Base-by-base conservation (phyloP, 2,113 vertebrate species). In the Rafetus swinhoei region DNA sequence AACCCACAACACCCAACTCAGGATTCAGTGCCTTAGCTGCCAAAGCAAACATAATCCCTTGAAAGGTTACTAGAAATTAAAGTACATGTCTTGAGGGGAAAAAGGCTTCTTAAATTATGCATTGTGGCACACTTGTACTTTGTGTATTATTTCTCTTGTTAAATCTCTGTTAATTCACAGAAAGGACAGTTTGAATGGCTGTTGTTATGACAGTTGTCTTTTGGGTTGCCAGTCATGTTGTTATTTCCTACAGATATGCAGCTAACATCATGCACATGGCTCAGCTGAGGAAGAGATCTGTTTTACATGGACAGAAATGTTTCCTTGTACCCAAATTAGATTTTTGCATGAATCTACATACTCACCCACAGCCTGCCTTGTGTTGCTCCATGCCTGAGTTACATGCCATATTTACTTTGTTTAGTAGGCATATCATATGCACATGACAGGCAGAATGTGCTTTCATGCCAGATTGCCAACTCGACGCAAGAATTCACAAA, bases 381-480 rank as follows among this genome's bases (percentile, higher is more conserved):
- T 84, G 0, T 86, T 91, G 90, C 94, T 97, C 90, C 90, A 93
- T 94, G 94, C 94, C 95, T 76, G 90, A 91, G 90, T 80, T 79
- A 90, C 87, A 84, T 45, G 84, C 86, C 83, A 4, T 7, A 76
- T 85, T 95, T 53, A 80, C 94, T 83, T 93, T 94, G 95, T 74
- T 22, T 79, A 93, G 92, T 93, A 96, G 95, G 93, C 94, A 97
- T n/a, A 92, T 97, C 94, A 97, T 92, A 97, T 1, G 91, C 92
- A 95, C 90, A 90, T 27, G 91, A 85, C 18, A 91, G 53, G 53
- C 53, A 54, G 53, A 54, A 54, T 54, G 53, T 54, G 53, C 53
- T 54, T 54, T 54, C 53, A 54, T 54, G 53, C 14, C 53, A 54
- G 14, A 54, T 14, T 54, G 53, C 53, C 53, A 90, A 82, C 81